phyloP scores from a whole-genome alignment of 1,140 invertebrate genomes.

The Fopius arisanus region DNA sequence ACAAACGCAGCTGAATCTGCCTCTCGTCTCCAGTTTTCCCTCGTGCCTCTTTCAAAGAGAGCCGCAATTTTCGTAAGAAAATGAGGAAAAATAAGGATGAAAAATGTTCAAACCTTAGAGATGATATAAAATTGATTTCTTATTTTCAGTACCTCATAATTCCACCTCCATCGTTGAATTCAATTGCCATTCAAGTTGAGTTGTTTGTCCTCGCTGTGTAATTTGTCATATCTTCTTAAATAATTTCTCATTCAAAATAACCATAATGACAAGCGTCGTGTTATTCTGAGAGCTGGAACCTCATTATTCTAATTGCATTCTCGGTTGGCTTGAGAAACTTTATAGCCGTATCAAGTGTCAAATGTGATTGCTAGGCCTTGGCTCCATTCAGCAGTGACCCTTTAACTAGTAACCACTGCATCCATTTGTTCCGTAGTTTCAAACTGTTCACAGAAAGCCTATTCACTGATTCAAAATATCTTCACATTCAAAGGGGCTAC shows the following conservation, averaged over 20 bases:
- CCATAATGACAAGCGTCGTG: constrained; percentile 19
- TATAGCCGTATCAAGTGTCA: constrained; percentile 41
- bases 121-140: not conserved
- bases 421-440: not conserved
- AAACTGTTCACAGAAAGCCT: not conserved
- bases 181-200: not conserved
- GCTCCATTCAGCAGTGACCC: not conserved
- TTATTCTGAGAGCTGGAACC: not conserved
- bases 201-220: not conserved
- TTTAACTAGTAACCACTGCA: constrained; percentile 1
- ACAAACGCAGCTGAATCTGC: constrained; percentile 44
- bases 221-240: not conserved
- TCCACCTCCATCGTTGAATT: not conserved
- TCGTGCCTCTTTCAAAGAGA: not conserved
- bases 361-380: constrained; percentile 37
- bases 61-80: not conserved
- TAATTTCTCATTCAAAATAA: constrained; percentile 9
- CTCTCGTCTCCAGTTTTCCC: constrained; percentile 24
- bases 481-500: not conserved
- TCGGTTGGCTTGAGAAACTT: constrained; percentile 35
- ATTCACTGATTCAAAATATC: not conserved
- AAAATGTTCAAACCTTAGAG: not conserved
- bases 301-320: constrained; percentile 27
- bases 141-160: not conserved
- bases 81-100: not conserved